phyloP scores from a whole-genome alignment of 2,113 vertebrate genomes.

The Trogon surrucura region DNA sequence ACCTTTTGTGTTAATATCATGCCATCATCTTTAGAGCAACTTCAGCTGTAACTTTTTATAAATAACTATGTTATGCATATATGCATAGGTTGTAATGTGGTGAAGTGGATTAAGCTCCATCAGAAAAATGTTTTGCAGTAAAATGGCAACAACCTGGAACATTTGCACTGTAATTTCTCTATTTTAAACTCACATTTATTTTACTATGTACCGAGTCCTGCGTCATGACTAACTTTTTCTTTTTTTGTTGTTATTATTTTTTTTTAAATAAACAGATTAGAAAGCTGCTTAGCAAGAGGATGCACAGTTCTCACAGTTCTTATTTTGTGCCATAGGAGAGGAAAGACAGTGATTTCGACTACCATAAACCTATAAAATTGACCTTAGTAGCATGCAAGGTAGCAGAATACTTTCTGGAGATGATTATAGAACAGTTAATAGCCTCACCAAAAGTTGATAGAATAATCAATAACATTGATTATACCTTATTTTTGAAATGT shows the following conservation, averaged over 20 bases:
- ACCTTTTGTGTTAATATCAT: neutral
- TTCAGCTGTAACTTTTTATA: neutral
- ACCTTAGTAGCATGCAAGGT: neutral
- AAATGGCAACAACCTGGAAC: neutral
- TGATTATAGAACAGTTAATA: neutral
- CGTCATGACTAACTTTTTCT: neutral
- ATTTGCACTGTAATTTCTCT: neutral
- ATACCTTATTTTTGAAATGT: neutral
- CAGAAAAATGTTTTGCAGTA: neutral
- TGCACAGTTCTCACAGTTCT: neutral
- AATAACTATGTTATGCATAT: neutral
- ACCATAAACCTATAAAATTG: neutral
- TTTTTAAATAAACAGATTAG: neutral
- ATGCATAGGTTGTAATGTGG: accelerated
- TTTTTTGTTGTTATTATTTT: no score
- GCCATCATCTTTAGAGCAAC: neutral
- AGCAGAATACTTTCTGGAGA: neutral
- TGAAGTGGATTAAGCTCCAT: neutral
- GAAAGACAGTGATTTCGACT: neutral
- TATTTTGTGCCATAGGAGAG: neutral
- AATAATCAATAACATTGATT: neutral
- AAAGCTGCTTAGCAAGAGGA: neutral
- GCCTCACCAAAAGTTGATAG: neutral
- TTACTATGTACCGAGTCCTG: neutral
- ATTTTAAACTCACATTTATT: neutral